Percentiles rank a stretch among this genome's conserved stretches.
Evolutionary conservation across 2,797 vertebrate genomes (phyloP).

Genomic region (Oryzias dopingdopingensis): DNA sequence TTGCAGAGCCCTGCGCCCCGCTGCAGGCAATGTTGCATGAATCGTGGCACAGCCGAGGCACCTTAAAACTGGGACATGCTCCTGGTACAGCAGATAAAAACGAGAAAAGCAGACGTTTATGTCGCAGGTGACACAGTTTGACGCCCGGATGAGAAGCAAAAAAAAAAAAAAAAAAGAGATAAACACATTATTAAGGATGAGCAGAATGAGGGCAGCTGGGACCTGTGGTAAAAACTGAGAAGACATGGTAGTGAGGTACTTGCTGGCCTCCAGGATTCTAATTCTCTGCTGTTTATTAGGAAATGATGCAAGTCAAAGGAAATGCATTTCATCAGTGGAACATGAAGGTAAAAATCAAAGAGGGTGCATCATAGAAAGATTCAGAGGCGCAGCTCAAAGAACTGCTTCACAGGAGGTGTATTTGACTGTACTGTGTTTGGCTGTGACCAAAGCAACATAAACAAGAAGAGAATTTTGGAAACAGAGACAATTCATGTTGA

Average conservation of each 20-base stretch:
- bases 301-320: slow-evolving; percentile 15
- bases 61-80: neutral
- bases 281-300: slow-evolving; percentile 15
- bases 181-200: slow-evolving; percentile 21
- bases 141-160: slow-evolving; percentile 7
- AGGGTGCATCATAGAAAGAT: slow-evolving; percentile 2
- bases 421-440: neutral
- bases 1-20: neutral
- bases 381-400: slow-evolving; percentile 3
- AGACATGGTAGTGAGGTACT: slow-evolving; percentile 8
- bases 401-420: neutral
- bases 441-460: slow-evolving; percentile 19
- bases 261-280: slow-evolving; percentile 4
- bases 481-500: slow-evolving; percentile 5
- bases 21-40: neutral
- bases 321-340: neutral
- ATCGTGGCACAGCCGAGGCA: neutral
- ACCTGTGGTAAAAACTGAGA: slow-evolving; percentile 14
- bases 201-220: slow-evolving; percentile 27
- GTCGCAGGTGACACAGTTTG: slow-evolving; percentile 17
- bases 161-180: slow-evolving; percentile 9
- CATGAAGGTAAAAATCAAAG: slow-evolving; percentile 5
- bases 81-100: slow-evolving; percentile 5
- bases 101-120: slow-evolving; percentile 7
- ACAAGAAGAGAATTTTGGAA: slow-evolving; percentile 14